Percentiles rank a stretch among this genome's conserved stretches.
These are phyloP conservation scores for Lydus trimaculatus DNA, from an alignment of 2,888 invertebrate genomes.

Conservation along the genomic window DNA sequence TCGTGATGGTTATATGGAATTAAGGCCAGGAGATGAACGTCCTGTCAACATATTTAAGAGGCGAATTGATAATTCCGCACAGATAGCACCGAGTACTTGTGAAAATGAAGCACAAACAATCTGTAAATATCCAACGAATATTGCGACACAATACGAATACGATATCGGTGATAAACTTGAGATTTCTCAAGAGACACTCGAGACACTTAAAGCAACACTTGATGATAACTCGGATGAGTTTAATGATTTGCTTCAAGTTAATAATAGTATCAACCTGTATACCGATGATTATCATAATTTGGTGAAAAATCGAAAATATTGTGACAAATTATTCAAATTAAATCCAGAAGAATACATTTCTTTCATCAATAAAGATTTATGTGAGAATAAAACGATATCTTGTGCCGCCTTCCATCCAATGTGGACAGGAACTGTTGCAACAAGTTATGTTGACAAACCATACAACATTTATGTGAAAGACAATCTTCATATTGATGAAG, in stretches of 20 bases:
- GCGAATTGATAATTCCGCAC: conserved; percentile 66
- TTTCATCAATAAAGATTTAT: conserved; percentile 70
- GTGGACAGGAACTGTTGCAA: conserved; percentile 72
- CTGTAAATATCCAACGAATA: conserved; percentile 72
- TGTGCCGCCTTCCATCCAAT: conserved; percentile 75
- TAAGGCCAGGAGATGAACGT: conserved; percentile 67
- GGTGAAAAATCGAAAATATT: conserved; percentile 42
- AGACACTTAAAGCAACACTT: conserved; percentile 48
- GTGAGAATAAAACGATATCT: conserved; percentile 72
- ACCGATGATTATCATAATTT: conserved; percentile 68
- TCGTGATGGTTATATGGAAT: conserved; percentile 74
- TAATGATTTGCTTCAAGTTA: conserved; percentile 48
- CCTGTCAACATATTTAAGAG: conserved; percentile 66
- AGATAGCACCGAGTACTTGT: conserved; percentile 64
- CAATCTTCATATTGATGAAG: conserved; percentile 46
- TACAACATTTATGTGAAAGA: conserved; percentile 61
- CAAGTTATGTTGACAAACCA: conserved; percentile 70
- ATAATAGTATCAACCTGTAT: conserved; percentile 66
- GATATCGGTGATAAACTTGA: conserved; percentile 44
- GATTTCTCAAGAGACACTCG: conserved; percentile 24
- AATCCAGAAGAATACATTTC: conserved; percentile 65
- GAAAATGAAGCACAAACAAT: conserved; percentile 70
- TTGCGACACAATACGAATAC: conserved; percentile 73
- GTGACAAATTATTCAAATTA: conserved; percentile 1
- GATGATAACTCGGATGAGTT: conserved; percentile 49